Evolutionary conservation across 23 tunicate genomes (phyloP), one percentile per base, ranked within the genome.

Genomic region (Halocynthia aurantium): DNA sequence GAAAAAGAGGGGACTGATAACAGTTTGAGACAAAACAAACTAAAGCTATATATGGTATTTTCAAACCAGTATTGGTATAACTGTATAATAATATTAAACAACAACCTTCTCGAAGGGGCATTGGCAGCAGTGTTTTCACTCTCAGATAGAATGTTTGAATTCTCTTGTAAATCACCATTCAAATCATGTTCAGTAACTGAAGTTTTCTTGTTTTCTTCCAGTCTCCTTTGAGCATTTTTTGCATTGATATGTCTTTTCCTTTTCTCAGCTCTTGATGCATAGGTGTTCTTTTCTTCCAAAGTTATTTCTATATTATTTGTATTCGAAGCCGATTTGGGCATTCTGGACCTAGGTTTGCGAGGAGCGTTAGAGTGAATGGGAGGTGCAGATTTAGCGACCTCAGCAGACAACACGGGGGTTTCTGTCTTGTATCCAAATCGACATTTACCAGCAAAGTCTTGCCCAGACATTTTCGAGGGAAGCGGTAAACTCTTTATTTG

Each of bases 401-500:
- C 49, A 7, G 10, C 10, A 58, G 63, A n/a, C 63, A 58, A 58
- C 15, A 13, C 17, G 31, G 10, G 22, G 10, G 22, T 2, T 49
- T 65, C 70, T 10, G 70, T 20, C 31, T 65, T 65, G 70, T 65
- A 65, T 15, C 70, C 70, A 65, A 65, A 65, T 65, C 31, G 22
- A 10, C 70, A 5, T 65, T 65, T 65, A 9, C 31, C 70, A 8
- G 70, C 10, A 65, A 11, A 40, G 31, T 10, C 19, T 20, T 65
- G 22, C 22, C 70, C 70, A 65, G 19, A 20, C 10, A 9, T 58
- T 58, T 58, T 13, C 2, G 63, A 58, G 17, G 4, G 63, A 13
- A 58, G 19, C 19, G 19, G 10, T 20, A 65, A 8, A 9, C 19
- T 65, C 6, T 15, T 65, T 65, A 49, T 40, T 10, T 20, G 19